Base-by-base conservation (phyloP, 2,888 invertebrate species). In the Cantharis nigra region DNA sequence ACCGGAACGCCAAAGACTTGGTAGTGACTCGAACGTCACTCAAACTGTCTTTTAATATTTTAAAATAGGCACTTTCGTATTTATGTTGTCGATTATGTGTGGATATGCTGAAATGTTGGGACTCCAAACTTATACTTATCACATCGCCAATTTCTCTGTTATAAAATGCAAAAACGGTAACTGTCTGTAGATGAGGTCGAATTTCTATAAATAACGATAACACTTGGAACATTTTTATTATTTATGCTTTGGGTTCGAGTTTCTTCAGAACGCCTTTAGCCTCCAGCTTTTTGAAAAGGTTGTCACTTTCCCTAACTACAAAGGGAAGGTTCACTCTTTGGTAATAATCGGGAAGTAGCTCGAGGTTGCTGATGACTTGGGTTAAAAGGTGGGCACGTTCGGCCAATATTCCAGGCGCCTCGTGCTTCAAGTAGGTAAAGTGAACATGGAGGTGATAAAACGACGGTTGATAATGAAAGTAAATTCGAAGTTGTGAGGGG, bases 381-480 rank as follows among this genome's bases (percentile, higher is more conserved):
- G 94, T 92, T 11, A 99, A 90, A 75, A 98, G 89, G 87, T 98
- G 98, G 0, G 97, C 94, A 85, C 94, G 94, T 86, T 97, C 97
- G 13, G 94, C 93, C 89, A 92, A 92, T 84, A 95, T 95, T 30
- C 98, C 95, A 69, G 96, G 94, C 0, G 95, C 94, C 83, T 96
- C 95, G 89, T 94, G 94, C 69, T 92, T 91, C 3, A 98, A 87
- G 76, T 93, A 92, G 11, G 96, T 96, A 85, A 98, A 96, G 88
- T 99, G 99, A 0, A 99, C 91, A 87, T 99, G 99, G 0, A 99
- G 90, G 87, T 99, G 98, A 89, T 98, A 98, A 89, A 97, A 99
- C 0, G 98, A 96, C 0, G 99, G 99, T 85, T 97, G 98, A 89
- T 99, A 99, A 87, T 99, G 98, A 0, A 98, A 87, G 87, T 95